Evolutionary conservation across 1,140 invertebrate species (phyloP), one percentile per base, ranked within the genome.

Genomic region (Homalodisca vitripennis): DNA sequence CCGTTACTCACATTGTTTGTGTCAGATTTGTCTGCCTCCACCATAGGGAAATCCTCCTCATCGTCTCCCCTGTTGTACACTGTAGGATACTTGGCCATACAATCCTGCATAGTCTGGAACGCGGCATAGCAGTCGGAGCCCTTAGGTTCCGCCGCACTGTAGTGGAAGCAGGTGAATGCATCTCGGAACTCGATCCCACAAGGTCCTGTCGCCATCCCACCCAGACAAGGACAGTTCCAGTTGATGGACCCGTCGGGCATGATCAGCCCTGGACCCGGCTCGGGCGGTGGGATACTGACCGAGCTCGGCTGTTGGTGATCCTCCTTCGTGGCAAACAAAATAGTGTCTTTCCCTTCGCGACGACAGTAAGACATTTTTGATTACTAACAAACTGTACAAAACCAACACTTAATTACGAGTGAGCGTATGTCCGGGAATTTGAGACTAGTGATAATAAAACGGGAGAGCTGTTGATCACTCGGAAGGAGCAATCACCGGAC

Each of bases 211-310:
- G 95, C 92, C 92, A 97, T 96, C 17, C 94, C 94, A 29, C 96
- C 96, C 22, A 98, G 83, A 81, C 97, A 98, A 0, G 96, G 97
- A 77, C 97, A 99, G 77, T 91, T 91, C 95, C 95, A 98, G 81
- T 98, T 98, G 68, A 98, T 97, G 57, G 92, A 88, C 3, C 97
- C 96, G 82, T 93, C 92, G 1, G 89, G 83, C 31, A 93, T 81
- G 68, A 98, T 89, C 0, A 97, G 81, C 30, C 96, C 95, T 68
- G 89, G 87, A 66, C 86, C 83, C 6, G 88, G 86, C 72, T 92
- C 90, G 14, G 87, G 84, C 74, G 89, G 86, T 3, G 91, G 88
- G 68, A 95, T 80, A 53, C 81, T 78, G n/a, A 93, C 84, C 67
- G 79, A 88, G 74, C 90, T 90, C 10, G 92, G 91, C 17, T 80